Evolutionary conservation across 2,113 vertebrate genomes (phyloP).

Genomic region (Psilopogon haemacephalus): DNA sequence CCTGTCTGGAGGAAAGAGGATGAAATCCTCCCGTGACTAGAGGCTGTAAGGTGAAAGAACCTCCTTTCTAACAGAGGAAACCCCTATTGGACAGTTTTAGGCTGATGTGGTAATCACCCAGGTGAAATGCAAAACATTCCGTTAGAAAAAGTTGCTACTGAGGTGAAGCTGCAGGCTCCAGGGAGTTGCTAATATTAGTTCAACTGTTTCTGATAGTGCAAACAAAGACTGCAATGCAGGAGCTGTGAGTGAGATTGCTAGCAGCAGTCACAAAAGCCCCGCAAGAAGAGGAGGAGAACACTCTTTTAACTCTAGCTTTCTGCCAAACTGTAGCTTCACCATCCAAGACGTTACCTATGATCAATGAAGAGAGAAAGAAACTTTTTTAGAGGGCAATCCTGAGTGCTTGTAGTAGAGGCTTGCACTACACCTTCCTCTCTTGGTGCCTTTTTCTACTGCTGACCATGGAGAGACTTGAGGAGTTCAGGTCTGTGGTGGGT

Average conservation of each 20-base stretch:
- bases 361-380: neutral
- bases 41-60: neutral
- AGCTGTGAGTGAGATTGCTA: neutral
- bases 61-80: neutral
- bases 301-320: neutral
- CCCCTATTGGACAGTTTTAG: neutral
- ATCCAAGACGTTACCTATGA: neutral
- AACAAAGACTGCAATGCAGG: neutral
- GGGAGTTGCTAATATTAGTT: neutral
- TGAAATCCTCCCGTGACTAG: neutral
- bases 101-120: neutral
- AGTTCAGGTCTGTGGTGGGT: neutral
- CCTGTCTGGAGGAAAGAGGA: neutral
- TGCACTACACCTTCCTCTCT: neutral
- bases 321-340: neutral
- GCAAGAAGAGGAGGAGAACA: neutral
- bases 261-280: neutral
- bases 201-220: neutral
- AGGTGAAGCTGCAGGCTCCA: neutral
- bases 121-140: slow-evolving; percentile 12
- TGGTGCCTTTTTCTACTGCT: neutral
- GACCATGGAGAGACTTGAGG: neutral
- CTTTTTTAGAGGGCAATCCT: neutral
- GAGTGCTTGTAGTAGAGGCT: neutral
- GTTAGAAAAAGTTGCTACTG: neutral